These are phyloP conservation scores for Leptodactylus fuscus DNA, from an alignment of 2,113 vertebrate genomes.

Conservation along the genomic window DNA sequence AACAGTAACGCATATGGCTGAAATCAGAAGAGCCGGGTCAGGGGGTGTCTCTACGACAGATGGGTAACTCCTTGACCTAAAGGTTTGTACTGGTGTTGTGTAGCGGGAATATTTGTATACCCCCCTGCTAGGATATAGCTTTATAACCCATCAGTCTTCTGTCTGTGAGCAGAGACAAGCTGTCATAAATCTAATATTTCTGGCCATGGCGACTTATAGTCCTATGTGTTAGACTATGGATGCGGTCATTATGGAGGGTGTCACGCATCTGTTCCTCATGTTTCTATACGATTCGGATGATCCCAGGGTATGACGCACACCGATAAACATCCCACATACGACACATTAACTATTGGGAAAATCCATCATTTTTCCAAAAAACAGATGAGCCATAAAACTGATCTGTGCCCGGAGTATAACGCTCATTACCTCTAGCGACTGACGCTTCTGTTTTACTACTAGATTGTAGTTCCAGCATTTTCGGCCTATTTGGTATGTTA, in stretches of 20 bases:
- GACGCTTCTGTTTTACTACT: not conserved
- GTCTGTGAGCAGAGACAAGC: not conserved
- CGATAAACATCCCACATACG: not conserved
- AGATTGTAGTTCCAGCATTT: not conserved
- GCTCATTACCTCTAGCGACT: not conserved
- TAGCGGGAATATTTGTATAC: not conserved
- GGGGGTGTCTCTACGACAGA: no score
- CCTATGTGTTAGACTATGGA: not conserved
- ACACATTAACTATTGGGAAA: conserved; percentile 6
- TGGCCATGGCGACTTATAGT: not conserved
- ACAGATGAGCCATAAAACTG: not conserved
- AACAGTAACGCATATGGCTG: no score
- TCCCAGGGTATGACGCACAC: conserved; percentile 7
- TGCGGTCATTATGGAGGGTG: conserved; percentile 15
- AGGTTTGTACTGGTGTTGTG: no score
- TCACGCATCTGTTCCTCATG: conserved; percentile 46
- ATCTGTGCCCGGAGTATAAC: not conserved
- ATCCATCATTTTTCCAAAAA: conserved; percentile 4
- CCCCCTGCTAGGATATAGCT: not conserved
- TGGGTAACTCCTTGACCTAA: no score
- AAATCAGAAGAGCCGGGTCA: no score
- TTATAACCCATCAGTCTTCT: not conserved
- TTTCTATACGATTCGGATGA: conserved; percentile 10
- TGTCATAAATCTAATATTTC: conserved; percentile 20
- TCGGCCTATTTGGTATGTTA: not conserved